Conservation (phyloP, 92 coral and sea anemone species). For the Hydrozoanthus gracilis region DNA sequence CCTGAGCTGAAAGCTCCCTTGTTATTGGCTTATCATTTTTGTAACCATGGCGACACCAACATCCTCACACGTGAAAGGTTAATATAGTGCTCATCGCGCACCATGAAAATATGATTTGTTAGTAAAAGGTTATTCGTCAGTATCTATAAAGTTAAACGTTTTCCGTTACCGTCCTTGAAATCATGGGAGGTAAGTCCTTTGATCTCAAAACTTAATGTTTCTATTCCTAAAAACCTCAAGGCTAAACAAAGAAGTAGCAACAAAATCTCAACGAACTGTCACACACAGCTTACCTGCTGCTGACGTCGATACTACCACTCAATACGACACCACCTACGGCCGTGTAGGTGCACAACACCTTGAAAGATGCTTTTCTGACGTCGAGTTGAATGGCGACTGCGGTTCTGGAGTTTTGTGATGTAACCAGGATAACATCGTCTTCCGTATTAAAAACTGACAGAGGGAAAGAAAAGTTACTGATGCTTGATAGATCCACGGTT, state of each 20-base stretch:
- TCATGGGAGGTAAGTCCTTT: no score
- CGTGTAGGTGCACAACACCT: constrained; percentile 44
- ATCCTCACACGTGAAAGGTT: no score
- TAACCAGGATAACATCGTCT: constrained; percentile 63
- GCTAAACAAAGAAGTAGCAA: neutral
- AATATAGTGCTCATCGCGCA: no score
- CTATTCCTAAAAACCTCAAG: neutral
- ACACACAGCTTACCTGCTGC: constrained; percentile 21
- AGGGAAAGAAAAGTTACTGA: constrained; percentile 50
- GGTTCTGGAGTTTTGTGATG: constrained; percentile 58
- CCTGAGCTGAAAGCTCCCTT: no score
- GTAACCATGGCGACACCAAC: no score
- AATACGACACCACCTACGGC: constrained; percentile 18
- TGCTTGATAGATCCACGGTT: constrained; percentile 50
- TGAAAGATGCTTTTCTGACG: constrained; percentile 40
- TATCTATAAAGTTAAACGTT: no score
- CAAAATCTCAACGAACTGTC: neutral
- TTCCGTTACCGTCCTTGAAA: no score
- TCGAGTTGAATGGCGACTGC: constrained; percentile 62
- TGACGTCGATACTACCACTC: constrained; percentile 52
- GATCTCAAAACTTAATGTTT: neutral
- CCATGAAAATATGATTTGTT: no score
- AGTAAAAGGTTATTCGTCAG: no score
- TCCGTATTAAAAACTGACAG: constrained; percentile 67
- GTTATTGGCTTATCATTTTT: no score